phyloP scores from a whole-genome alignment of 2,113 vertebrate genomes.

The Malurus elegans region DNA sequence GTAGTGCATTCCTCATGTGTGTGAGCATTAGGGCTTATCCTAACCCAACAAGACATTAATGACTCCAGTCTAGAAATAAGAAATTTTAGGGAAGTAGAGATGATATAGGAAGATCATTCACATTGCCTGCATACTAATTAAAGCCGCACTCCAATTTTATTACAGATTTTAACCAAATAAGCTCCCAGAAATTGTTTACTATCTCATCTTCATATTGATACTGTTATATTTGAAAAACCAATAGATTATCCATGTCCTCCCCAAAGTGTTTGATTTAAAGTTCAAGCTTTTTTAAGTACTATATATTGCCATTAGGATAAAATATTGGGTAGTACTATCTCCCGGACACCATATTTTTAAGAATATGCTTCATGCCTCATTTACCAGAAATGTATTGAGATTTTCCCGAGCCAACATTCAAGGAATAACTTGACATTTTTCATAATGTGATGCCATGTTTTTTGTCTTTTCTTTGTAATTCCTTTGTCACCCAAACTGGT shows the following conservation, averaged over 20 bases:
- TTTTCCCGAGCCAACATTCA: slow-evolving; percentile 45
- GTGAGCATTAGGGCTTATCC: neutral
- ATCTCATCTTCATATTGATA: neutral
- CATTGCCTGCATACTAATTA: neutral
- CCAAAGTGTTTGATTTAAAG: slow-evolving; percentile 51
- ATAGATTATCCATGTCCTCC: neutral
- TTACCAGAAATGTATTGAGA: slow-evolving; percentile 59
- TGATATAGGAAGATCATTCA: neutral
- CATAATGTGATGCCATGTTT: neutral
- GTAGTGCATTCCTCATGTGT: neutral
- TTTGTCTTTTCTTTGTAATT: slow-evolving; percentile 26
- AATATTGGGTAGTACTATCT: slow-evolving; percentile 29
- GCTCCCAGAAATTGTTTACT: neutral
- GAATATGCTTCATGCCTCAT: slow-evolving; percentile 64
- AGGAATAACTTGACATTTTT: slow-evolving; percentile 62
- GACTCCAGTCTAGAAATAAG: neutral
- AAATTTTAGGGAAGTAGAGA: neutral
- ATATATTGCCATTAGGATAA: slow-evolving; percentile 43
- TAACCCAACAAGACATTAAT: neutral
- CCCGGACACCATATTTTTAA: slow-evolving; percentile 45
- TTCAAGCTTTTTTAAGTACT: slow-evolving; percentile 40
- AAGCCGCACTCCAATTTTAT: neutral
- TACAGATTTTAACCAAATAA: neutral
- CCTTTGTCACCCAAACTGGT: neutral
- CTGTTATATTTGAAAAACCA: slow-evolving; percentile 3